Conservation (phyloP, 92 coral and sea anemone species). For the Paramuricea clavata region DNA sequence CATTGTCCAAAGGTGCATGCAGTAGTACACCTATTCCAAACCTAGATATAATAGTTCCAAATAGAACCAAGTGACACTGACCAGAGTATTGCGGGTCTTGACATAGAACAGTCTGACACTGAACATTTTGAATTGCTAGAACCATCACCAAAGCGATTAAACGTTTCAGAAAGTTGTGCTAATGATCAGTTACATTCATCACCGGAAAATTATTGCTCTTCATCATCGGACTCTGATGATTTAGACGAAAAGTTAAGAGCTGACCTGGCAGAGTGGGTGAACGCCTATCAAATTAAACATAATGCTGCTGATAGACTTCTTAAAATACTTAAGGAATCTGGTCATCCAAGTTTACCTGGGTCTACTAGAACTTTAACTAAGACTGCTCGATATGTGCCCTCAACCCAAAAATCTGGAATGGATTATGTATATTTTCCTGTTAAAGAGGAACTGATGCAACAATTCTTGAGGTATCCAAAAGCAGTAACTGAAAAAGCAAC, state of each 20-base stretch:
- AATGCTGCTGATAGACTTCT: constrained; percentile 7
- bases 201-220: too few species aligned
- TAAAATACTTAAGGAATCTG: not conserved
- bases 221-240: too few species aligned
- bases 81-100: too few species aligned
- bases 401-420: constrained; percentile 12
- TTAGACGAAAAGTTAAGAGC: not conserved
- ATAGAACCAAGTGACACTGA: too few species aligned
- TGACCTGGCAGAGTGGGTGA: constrained; percentile 19
- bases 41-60: too few species aligned
- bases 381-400: not conserved
- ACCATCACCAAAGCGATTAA: too few species aligned
- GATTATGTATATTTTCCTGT: constrained; percentile 6
- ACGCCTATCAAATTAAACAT: not conserved
- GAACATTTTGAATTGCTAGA: too few species aligned
- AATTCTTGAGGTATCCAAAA: not conserved
- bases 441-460: not conserved
- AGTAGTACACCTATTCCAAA: too few species aligned
- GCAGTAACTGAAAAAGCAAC: not conserved
- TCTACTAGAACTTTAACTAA: constrained; percentile 7
- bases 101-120: too few species aligned
- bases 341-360: not conserved
- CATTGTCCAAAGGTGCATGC: too few species aligned
- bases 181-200: too few species aligned
- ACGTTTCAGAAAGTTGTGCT: too few species aligned